Base-by-base conservation (phyloP, 35 echinoderm and acorn worm genomes). In the Patiria miniata region DNA sequence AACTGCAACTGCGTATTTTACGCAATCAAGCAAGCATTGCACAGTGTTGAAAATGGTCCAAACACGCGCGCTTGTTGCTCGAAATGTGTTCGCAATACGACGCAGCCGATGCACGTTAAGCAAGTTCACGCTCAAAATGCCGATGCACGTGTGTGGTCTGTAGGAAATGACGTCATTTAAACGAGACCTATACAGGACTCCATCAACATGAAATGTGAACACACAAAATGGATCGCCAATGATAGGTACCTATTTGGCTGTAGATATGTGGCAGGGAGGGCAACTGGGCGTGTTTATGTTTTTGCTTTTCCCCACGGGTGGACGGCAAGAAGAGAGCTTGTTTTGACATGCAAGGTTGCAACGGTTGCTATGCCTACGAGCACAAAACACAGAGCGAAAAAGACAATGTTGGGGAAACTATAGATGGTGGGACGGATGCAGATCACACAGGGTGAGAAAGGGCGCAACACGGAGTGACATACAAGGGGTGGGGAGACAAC, bases 231-330 rank as follows among this genome's bases (percentile, higher is more conserved):
- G n/a, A n/a, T n/a, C n/a, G n/a, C n/a, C 16, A 18, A 60, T 26
- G 65, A 73, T 73, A 73, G 29, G 34, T 73, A 73, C 65, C 65
- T 73, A 73, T 30, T 73, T 22, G 65, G 65, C 65, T 73, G 65
- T 73, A 73, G 21, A 34, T 73, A 28, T 73, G 9, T 73, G 65
- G 26, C 29, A 34, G 34, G 29, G 3, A 73, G 10, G 34, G 23
- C 29, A 23, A 5, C 34, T 30, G 14, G 65, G 34, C 65, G 10
- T 12, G 15, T 18, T 73, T 23, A 73, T 73, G 28, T 73, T 26
- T 26, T 18, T 12, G 65, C 34, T 34, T 73, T 28, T 30, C 10
- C n/a, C 65, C 29, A 8, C 26, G 19, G 29, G 34, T 10, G 14
- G 26, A 14, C 10, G 65, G 65, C 65, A 73, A 73, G 65, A 32